Evolutionary conservation across 2,888 invertebrate species (phyloP).

Genomic region (Caenorhabditis panamensis): DNA sequence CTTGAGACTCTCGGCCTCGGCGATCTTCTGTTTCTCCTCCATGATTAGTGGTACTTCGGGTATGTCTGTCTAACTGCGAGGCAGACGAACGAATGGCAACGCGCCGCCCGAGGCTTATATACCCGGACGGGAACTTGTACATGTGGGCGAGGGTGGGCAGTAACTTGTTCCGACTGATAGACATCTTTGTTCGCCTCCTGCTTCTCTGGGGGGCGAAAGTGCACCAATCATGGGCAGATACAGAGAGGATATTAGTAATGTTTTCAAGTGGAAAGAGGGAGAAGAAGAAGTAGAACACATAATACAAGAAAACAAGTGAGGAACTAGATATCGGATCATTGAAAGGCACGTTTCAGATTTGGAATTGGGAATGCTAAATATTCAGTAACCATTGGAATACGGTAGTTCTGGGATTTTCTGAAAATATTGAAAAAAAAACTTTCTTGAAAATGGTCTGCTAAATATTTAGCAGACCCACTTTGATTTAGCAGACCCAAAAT

Average conservation of each 20-base stretch:
- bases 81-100: slow-evolving; percentile 53
- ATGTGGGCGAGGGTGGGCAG: not conserved
- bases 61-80: not conserved
- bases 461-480: too few relatives aligned
- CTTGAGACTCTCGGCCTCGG: slow-evolving; percentile 75
- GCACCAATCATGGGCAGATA: slow-evolving; percentile 12
- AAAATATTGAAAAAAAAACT: too few relatives aligned
- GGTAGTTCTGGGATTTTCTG: too few relatives aligned
- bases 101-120: slow-evolving; percentile 26
- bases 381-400: too few relatives aligned
- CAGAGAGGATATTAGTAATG: slow-evolving; percentile 2
- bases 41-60: slow-evolving; percentile 20
- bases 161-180: slow-evolving; percentile 37
- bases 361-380: too few relatives aligned
- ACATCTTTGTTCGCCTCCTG: not conserved
- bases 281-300: not conserved
- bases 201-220: slow-evolving; percentile 7
- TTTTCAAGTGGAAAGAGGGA: not conserved
- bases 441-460: too few relatives aligned
- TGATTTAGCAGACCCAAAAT: too few relatives aligned
- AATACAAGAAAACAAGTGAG: not conserved
- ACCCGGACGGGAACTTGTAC: slow-evolving; percentile 28
- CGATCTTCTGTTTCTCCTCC: slow-evolving; percentile 71
- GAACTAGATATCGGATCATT: slow-evolving; percentile 2
- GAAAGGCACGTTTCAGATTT: not conserved